Base-by-base conservation (phyloP, 2,888 invertebrate species). In the Cephus rjabovi region DNA sequence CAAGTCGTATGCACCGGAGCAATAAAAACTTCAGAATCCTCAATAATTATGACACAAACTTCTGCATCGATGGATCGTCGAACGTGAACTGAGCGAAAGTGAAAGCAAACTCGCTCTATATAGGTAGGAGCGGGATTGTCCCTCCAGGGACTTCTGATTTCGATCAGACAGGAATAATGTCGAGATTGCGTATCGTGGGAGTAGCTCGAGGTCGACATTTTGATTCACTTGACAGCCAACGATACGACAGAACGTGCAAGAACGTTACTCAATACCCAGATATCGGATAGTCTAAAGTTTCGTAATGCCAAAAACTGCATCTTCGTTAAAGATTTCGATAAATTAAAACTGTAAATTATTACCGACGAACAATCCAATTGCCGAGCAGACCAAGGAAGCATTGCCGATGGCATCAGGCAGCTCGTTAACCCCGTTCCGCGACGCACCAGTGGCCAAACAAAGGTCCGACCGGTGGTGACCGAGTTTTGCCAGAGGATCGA, bases 21-120 rank as follows among this genome's bases (percentile, higher is more conserved):
- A 56, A 56, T 15, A 56, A 56, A 56, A 56, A 56, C 23, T 56
- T 56, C 1, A 23, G 15, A 56, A 56, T 56, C 9, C 23, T 23
- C 2, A 9, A 56, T 56, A 56, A 56, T 56, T 56, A 56, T 56
- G 23, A 56, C 15, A 56, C 40, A 56, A 23, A 9, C 40, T 56
- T 6, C 40, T 56, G 40, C 23, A 56, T 56, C 40, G 40, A 56
- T 23, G 9, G 40, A 56, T 56, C 23, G 40, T 56, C 40, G 40
- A 56, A 56, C 23, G 40, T 23, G 40, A 23, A 56, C 40, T 56
- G 40, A 56, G 71, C 71, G 86, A 84, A 84, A 88, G 87, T 82
- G 88, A 88, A 87, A 87, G 88, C 80, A 80, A 84, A 81, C 79
- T 78, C 81, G 81, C 79, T 86, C 87, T 87, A 71, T 88, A 87